Evolutionary conservation across 2,888 invertebrate species (phyloP), one percentile per base, ranked within the genome.

Genomic region (Drosophila antonietae): DNA sequence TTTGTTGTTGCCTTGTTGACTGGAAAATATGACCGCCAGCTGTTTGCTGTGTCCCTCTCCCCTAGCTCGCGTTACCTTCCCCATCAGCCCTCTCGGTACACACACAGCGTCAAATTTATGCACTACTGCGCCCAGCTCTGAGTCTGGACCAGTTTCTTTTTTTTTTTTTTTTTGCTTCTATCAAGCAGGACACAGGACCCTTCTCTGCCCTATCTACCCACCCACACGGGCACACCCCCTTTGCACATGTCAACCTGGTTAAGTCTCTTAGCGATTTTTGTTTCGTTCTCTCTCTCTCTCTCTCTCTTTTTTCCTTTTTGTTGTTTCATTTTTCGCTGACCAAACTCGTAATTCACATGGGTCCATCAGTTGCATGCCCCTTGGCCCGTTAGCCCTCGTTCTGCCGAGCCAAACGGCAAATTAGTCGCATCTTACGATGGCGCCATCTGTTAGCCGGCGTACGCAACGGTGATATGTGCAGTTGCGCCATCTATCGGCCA

Each of bases 1-100:
- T 89, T 87, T 84, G 89, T 79, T 89, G 84, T 80, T 84, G 85
- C 83, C 82, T 89, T 87, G 89, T 88, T 89, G 84, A 89, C 84
- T 89, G 86, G 83, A 89, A 84, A 85, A 84, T 84, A 80, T 89
- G 83, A 83, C 89, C 89, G 88, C 73, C 85, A 85, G 85, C 89
- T 85, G 88, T 89, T 89, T 88, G 88, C 74, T 74, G 78, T 89
- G 75, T 73, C 53, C 43, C 70, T 33, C 53, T 28, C 7, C 55
- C 49, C 15, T 7, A 7, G 0, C 55, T 43, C 15, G 3, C n/a
- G 2, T 1, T 7, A 2, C 10, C 41, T 3, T 3, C 12, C 28
- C 7, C 41, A n/a, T 2, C 14, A 1, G 2, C 44, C 43, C 20
- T 51, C 18, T 46, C 37, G 49, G 18, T 35, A 58, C 55, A 55